A percentile compares a stretch with the other conserved stretches of the same genome.
Evolutionary conservation across 2,113 vertebrate species (phyloP).

Genomic region (Pachyramphus minor): DNA sequence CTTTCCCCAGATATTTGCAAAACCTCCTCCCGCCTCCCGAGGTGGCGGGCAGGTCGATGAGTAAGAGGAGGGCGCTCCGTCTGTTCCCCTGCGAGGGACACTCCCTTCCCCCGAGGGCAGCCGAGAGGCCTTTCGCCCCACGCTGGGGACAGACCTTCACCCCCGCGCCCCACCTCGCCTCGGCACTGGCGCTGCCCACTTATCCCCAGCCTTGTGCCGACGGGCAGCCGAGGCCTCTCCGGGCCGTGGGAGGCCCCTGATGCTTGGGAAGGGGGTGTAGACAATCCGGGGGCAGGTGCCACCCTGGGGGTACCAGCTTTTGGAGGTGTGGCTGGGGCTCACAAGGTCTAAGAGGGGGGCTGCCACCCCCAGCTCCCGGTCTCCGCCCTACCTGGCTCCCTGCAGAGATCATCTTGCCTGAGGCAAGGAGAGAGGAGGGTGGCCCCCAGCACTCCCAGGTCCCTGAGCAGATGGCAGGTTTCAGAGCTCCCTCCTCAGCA

Average conservation of each 20-base stretch:
- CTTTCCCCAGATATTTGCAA: conserved; percentile 9
- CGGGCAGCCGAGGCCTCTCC: not conserved
- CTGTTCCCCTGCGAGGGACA: not conserved
- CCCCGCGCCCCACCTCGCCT: not conserved
- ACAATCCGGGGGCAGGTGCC: not conserved
- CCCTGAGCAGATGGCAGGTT: not conserved
- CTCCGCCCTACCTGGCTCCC: not conserved
- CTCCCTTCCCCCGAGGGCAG: not conserved
- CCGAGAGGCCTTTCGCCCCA: not conserved
- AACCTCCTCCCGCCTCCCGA: not conserved
- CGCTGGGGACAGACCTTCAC: not conserved
- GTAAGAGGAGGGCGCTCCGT: not conserved
- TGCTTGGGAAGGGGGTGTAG: not conserved
- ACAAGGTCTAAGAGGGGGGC: fast-evolving
- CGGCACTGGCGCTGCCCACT: not conserved
- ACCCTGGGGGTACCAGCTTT: too few relatives aligned
- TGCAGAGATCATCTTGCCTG: fast-evolving
- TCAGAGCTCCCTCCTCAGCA: not conserved
- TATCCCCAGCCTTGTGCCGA: not conserved
- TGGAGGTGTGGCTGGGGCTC: not conserved
- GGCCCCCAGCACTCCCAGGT: fast-evolving
- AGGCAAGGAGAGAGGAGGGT: not conserved
- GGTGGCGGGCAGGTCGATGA: not conserved
- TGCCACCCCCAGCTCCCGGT: fast-evolving
- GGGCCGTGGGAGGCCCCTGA: not conserved